Percentiles rank a stretch among this genome's conserved stretches.
phyloP scores from a whole-genome alignment of 2,888 invertebrate species.

The Carcina quercana region DNA sequence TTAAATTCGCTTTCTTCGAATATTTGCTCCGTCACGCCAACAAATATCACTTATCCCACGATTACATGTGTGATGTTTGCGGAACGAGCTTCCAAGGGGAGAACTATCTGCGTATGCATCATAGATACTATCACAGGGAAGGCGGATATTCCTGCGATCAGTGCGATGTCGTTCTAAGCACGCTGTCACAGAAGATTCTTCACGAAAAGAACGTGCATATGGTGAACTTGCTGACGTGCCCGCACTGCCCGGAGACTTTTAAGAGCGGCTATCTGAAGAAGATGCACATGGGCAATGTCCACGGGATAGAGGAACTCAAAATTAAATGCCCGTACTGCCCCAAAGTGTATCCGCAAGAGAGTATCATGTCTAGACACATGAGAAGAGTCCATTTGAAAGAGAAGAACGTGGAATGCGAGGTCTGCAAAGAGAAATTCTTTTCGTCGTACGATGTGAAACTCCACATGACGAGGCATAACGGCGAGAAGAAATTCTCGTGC shows the following conservation, averaged over 20 bases:
- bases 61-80: conserved; percentile 63
- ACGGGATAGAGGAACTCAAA: conserved; percentile 58
- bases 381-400: conserved; percentile 71
- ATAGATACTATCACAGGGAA: conserved; percentile 58
- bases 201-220: conserved; percentile 62
- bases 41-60: conserved; percentile 58
- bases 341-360: conserved; percentile 65
- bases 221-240: conserved; percentile 50
- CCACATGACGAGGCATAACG: conserved; percentile 71
- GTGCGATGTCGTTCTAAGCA: conserved; percentile 64
- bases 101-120: conserved; percentile 63
- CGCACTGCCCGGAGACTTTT: conserved; percentile 57
- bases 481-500: conserved; percentile 72
- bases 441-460: conserved; percentile 57
- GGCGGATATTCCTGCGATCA: conserved; percentile 58
- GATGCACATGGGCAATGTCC: conserved; percentile 55
- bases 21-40: conserved; percentile 59
- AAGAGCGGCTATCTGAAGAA: conserved; percentile 63
- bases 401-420: conserved; percentile 60
- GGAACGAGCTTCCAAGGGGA: conserved; percentile 66
- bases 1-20: conserved; percentile 62
- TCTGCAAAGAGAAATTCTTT: conserved; percentile 62
- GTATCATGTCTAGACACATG: conserved; percentile 76
- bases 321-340: conserved; percentile 65
- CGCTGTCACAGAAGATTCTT: conserved; percentile 55